Conservation (phyloP, 2,113 vertebrate species). For the Amblyornis subalaris region DNA sequence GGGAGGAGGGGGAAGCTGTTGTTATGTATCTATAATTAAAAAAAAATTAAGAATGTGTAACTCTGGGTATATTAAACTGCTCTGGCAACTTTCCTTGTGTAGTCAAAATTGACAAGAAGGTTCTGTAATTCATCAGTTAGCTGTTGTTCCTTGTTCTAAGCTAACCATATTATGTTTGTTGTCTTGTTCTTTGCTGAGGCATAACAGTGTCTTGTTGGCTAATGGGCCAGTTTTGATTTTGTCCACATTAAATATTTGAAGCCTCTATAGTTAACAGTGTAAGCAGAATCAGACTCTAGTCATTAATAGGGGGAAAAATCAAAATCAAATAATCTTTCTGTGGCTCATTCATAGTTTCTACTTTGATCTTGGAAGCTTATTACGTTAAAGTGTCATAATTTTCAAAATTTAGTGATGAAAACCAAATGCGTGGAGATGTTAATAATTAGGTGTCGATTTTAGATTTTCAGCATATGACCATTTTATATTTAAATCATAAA, state of each 20-base stretch:
- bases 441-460: not conserved
- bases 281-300: not conserved
- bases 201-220: not conserved
- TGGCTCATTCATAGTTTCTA: not conserved
- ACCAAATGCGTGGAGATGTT: not conserved
- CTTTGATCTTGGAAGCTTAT: not conserved
- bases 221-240: not conserved
- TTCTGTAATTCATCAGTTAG: not conserved
- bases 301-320: not conserved
- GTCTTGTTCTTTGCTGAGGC: not conserved
- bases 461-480: not conserved
- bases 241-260: not conserved
- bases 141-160: not conserved
- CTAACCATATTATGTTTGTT: not conserved
- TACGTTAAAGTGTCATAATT: not conserved
- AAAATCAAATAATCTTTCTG: not conserved
- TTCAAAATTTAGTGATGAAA: not conserved
- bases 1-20: fast-evolving
- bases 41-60: not conserved
- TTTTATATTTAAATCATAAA: not conserved
- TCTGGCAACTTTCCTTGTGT: not conserved
- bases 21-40: not conserved
- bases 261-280: not conserved
- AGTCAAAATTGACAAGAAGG: not conserved
- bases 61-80: not conserved